Evolutionary conservation across 2,113 vertebrate species (phyloP).

Genomic region (Oryctolagus cuniculus): DNA sequence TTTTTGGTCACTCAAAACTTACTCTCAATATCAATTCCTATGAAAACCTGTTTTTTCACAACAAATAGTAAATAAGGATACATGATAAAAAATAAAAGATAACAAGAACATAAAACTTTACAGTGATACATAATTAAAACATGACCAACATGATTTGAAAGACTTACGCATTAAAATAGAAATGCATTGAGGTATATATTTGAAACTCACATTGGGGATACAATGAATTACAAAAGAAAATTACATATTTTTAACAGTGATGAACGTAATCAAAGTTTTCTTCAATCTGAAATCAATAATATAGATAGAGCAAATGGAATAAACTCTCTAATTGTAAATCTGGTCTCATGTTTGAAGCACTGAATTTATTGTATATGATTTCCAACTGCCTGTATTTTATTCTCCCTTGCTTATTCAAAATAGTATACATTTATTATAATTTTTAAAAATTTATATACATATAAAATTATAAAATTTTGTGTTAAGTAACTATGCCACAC

Average conservation of each 20-base stretch:
- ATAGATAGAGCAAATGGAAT: neutral
- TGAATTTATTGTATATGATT: neutral
- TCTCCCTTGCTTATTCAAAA: neutral
- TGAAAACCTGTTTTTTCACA: neutral
- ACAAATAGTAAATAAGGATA: neutral
- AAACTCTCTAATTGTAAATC: neutral
- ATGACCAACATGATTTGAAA: neutral
- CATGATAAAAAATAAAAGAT: neutral
- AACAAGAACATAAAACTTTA: no score
- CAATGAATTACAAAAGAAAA: neutral
- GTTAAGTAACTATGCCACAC: neutral
- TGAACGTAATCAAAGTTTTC: neutral
- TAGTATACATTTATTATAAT: neutral
- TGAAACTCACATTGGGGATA: neutral
- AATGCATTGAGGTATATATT: neutral
- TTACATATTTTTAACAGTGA: neutral
- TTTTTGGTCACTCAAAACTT: neutral
- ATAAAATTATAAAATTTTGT: neutral
- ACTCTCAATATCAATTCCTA: neutral
- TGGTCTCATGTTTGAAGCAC: neutral
- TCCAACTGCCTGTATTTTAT: neutral
- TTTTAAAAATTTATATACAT: neutral
- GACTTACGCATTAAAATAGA: no score
- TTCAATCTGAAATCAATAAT: neutral
- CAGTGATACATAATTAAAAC: neutral